Evolutionary conservation across 2,797 vertebrate genomes (phyloP), one percentile per base, ranked within the genome.

Genomic region (Sebastes kiyomatsui): DNA sequence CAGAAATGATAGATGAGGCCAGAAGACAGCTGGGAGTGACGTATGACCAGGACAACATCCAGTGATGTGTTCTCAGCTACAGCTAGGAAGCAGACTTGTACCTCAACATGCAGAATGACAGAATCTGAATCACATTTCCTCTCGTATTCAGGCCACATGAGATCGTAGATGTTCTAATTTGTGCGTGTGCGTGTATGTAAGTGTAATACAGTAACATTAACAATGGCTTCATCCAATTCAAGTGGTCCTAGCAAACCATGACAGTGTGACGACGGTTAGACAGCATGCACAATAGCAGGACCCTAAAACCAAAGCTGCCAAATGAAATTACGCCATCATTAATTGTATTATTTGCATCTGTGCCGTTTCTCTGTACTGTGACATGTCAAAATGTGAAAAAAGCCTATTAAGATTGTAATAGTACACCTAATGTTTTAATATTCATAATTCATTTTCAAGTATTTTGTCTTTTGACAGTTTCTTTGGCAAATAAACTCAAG

Each of bases 1-100:
- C 68, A 67, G 75, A 85, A 18, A 4, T 85, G 5, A 56, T 80
- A 23, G 82, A 85, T 28, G 82, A 85, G 20, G 82, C 77, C 46
- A 76, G 80, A 35, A 80, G 82, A 74, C 74, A 81, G 5, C 27
- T 81, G 70, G 75, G 72, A 55, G 60, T 81, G 64, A 79, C 35
- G 2, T 83, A 81, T 32, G 70, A 85, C n/a, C 78, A 81, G 54
- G 78, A 81, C 18, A 8, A 33, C 16, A 42, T 69, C 38, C 27
- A 71, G 52, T 75, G 35, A 74, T 18, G 8, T 33, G 20, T 30
- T 54, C 10, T 60, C 30, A 54, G 7, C 1, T 0, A 32, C 46
- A 42, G 25, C 27, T 12, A 70, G 23, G 25, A 22, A 55, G 20
- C 67, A 69, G 9, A 56, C 32, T 11, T 38, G 7, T 27, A 64